phyloP scores from a whole-genome alignment of 2,888 invertebrate species.

The Cantharis rufa region DNA sequence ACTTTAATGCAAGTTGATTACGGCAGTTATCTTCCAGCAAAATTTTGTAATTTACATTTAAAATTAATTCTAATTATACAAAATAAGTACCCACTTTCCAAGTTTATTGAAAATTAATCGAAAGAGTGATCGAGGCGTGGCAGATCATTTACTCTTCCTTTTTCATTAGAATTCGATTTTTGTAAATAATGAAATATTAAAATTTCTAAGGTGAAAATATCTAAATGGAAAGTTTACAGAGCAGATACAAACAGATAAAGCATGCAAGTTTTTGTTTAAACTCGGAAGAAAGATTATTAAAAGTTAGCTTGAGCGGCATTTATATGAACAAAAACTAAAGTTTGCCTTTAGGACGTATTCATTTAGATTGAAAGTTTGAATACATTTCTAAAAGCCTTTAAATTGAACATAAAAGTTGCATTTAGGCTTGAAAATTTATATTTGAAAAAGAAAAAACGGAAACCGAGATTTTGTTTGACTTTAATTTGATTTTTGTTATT shows the following conservation, averaged over 20 bases:
- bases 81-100: neutral
- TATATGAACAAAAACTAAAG: neutral
- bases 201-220: neutral
- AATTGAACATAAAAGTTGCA: neutral
- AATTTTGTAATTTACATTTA: neutral
- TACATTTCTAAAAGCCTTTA: neutral
- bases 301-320: neutral
- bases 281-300: neutral
- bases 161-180: too few relatives aligned
- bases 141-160: neutral
- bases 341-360: neutral
- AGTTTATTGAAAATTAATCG: neutral
- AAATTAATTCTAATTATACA: neutral
- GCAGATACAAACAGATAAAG: neutral
- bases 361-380: neutral
- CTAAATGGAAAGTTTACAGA: neutral
- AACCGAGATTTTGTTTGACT: neutral
- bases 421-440: neutral
- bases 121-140: neutral
- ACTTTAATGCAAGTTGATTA: slow-evolving; percentile 2
- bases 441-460: neutral
- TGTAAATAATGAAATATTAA: too few relatives aligned
- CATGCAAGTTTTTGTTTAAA: neutral
- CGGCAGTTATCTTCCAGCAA: neutral
- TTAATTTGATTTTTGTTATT: neutral